Evolutionary conservation across 1,140 invertebrate genomes (phyloP), one percentile per base, ranked within the genome.

Genomic region (Eupristina koningsbergeri): DNA sequence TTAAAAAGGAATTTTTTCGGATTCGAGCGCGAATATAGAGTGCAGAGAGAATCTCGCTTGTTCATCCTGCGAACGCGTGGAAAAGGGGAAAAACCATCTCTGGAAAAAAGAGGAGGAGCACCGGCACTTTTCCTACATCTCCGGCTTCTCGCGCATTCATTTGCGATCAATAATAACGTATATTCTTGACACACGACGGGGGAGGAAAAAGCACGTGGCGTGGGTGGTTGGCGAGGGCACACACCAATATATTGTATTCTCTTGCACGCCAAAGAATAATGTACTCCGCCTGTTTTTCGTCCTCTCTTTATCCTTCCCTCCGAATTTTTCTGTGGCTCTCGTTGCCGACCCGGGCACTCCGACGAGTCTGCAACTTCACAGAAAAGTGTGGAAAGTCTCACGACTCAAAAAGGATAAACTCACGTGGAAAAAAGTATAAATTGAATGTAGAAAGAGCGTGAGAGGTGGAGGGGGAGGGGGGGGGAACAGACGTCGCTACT

Each of bases 121-220:
- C 58, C 71, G 41, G 82, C 83, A 85, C 81, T 84, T 89, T 89
- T 86, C 86, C 86, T 86, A 87, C 87, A 88, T 90, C 88, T 88
- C 86, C 82, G 84, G 85, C 86, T 86, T 86, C 86, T 88, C 88
- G 87, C 80, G 85, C 85, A 89, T 89, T 89, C 88, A 87, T 87
- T 86, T 85, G 87, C 89, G 89, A 90, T 90, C 89, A 90, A 90
- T 90, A 84, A 80, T 76, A 90, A 88, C 87, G 88, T 89, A 87
- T 89, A 89, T 89, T 90, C 89, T 90, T 89, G 89, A 90, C 87
- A 88, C 89, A 89, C 89, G 87, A 39, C 34, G 15, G 67, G 53
- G 34, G 36, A 76, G 79, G 80, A 73, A 64, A 76, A 79, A 73
- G 85, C 53, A 31, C 73, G 29, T 31, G 47, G 34, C 50, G 50